Conservation (phyloP, 2,113 vertebrate genomes). For the Zosterops lateralis region DNA sequence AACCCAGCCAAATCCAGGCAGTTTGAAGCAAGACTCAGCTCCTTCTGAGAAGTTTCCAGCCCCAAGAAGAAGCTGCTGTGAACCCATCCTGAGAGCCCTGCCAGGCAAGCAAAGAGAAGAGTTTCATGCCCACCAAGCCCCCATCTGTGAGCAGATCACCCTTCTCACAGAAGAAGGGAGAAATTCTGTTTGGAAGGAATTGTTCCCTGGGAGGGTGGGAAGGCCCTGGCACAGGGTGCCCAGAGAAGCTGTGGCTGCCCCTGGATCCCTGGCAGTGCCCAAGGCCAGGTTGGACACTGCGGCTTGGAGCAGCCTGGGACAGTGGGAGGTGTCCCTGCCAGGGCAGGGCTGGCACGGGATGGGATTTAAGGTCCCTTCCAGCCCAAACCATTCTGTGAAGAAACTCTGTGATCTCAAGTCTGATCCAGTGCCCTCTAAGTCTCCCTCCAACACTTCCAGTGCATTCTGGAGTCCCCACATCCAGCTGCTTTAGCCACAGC, state of each 20-base stretch:
- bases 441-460: neutral
- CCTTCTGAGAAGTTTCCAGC: neutral
- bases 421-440: neutral
- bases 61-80: neutral
- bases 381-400: neutral
- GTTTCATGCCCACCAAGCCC: neutral
- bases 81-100: neutral
- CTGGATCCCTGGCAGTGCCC: neutral
- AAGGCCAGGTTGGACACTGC: neutral
- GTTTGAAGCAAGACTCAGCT: neutral
- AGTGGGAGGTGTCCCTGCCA: neutral
- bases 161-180: neutral
- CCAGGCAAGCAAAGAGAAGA: neutral
- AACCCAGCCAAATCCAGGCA: neutral
- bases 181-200: neutral
- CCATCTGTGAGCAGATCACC: neutral
- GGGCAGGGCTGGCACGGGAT: neutral
- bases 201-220: rapidly evolving
- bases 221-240: neutral
- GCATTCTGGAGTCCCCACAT: neutral
- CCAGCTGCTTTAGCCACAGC: neutral
- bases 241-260: neutral
- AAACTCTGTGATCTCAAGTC: neutral
- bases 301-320: neutral
- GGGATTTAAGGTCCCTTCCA: neutral